A percentile compares a stretch with the other conserved stretches of the same genome.
Evolutionary conservation across 1,140 invertebrate genomes (phyloP).

Genomic region (Trichonephila clavipes): DNA sequence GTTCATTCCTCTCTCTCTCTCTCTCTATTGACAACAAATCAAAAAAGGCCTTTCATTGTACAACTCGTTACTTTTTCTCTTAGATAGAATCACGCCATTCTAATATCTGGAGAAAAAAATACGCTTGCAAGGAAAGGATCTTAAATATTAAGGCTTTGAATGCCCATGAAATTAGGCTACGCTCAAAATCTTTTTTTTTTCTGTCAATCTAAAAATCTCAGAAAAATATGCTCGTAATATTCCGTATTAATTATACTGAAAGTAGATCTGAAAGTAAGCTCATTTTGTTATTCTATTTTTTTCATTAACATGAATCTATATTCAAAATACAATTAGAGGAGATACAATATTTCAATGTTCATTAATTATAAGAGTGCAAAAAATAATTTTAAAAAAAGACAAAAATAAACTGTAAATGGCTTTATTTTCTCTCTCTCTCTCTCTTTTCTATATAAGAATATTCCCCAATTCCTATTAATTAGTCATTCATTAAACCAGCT

Average conservation of each 20-base stretch:
- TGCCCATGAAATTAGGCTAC: conserved; percentile 10
- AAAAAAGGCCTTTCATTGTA: not conserved
- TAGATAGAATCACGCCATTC: conserved; percentile 37
- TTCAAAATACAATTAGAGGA: too few relatives aligned
- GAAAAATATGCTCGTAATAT: not conserved
- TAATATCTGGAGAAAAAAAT: conserved; percentile 4
- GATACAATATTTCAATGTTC: too few relatives aligned
- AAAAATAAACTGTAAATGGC: too few relatives aligned
- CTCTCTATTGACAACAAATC: conserved; percentile 24
- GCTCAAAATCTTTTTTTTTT: not conserved
- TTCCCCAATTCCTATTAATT: too few relatives aligned
- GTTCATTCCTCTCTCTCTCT: not conserved
- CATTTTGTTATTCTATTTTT: not conserved
- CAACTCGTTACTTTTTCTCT: not conserved
- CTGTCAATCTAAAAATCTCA: not conserved
- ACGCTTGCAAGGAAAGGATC: not conserved
- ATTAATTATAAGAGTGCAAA: too few relatives aligned
- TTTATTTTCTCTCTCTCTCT: too few relatives aligned
- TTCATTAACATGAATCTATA: too few relatives aligned
- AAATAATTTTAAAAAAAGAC: too few relatives aligned
- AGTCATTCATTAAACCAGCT: too few relatives aligned
- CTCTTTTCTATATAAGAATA: too few relatives aligned
- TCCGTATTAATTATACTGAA: not conserved
- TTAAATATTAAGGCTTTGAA: not conserved
- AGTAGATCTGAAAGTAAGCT: conserved; percentile 6